Evolutionary conservation across 2,888 invertebrate species (phyloP).

Genomic region (Therioaphis trifolii): DNA sequence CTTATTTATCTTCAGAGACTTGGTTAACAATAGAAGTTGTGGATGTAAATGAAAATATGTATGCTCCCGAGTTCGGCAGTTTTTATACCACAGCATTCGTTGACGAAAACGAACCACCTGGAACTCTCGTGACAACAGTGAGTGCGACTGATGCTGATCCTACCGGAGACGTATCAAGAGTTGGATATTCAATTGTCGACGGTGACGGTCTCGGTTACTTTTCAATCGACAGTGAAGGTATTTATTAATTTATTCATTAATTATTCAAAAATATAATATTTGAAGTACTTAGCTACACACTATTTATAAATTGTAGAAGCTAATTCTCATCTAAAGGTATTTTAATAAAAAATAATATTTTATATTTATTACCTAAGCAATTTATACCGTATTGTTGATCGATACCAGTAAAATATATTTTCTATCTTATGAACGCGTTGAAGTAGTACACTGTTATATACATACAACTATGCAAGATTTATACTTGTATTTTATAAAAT

Average conservation of each 20-base stretch:
- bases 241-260: constrained; percentile 31
- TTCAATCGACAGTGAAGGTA: constrained; percentile 77
- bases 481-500: background rate
- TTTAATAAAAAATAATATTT: no score
- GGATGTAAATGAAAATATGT: constrained; percentile 93
- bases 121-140: constrained; percentile 81
- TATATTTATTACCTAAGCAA: background rate
- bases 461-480: background rate
- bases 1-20: constrained; percentile 82
- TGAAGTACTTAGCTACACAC: no score
- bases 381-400: background rate
- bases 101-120: constrained; percentile 83
- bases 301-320: no score
- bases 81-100: constrained; percentile 82
- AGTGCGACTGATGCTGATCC: constrained; percentile 84
- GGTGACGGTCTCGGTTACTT: constrained; percentile 94
- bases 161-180: constrained; percentile 82
- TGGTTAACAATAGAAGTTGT: constrained; percentile 86
- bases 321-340: no score
- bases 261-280: no score
- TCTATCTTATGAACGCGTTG: background rate
- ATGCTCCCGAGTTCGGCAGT: constrained; percentile 84
- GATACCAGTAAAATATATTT: background rate
- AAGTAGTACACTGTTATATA: no score
- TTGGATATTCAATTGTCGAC: constrained; percentile 86